Conservation (phyloP, 2,113 vertebrate genomes). For the Bothrops jararaca region DNA sequence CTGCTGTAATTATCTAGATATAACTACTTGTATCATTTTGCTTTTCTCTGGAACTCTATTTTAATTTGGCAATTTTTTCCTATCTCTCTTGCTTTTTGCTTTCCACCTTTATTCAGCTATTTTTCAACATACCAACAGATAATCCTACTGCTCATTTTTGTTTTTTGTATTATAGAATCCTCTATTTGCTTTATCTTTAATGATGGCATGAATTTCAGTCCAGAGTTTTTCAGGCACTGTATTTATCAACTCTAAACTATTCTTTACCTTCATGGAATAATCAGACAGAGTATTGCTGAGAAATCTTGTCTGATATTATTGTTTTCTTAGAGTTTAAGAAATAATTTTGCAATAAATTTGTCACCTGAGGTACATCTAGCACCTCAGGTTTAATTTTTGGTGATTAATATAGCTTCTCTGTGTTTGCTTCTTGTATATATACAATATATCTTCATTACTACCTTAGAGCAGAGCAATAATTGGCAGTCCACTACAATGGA, state of each 20-base stretch:
- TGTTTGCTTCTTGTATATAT: not conserved
- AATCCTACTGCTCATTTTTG: not conserved
- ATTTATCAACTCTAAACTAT: not conserved
- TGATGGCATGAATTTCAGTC: not conserved
- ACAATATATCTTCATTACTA: not conserved
- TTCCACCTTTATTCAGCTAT: not conserved
- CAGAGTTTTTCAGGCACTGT: not conserved
- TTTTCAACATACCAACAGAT: not conserved
- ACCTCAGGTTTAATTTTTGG: not conserved
- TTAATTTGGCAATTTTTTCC: not conserved
- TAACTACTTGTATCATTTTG: not conserved
- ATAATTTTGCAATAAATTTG: not conserved
- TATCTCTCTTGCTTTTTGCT: not conserved
- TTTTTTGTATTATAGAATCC: not conserved
- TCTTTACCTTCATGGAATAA: not conserved
- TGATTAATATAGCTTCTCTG: not conserved
- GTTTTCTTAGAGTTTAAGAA: not conserved
- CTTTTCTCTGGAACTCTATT: not conserved
- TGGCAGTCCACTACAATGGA: not conserved
- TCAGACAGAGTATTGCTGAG: not conserved
- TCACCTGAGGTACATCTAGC: not conserved
- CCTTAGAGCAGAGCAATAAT: not conserved
- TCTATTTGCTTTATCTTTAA: not conserved
- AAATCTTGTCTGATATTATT: not conserved
- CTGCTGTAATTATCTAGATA: not conserved